A percentile compares a stretch with the other conserved stretches of the same genome.
Conservation (phyloP, 2,797 vertebrate species). For the Phoebastria nigripes region DNA sequence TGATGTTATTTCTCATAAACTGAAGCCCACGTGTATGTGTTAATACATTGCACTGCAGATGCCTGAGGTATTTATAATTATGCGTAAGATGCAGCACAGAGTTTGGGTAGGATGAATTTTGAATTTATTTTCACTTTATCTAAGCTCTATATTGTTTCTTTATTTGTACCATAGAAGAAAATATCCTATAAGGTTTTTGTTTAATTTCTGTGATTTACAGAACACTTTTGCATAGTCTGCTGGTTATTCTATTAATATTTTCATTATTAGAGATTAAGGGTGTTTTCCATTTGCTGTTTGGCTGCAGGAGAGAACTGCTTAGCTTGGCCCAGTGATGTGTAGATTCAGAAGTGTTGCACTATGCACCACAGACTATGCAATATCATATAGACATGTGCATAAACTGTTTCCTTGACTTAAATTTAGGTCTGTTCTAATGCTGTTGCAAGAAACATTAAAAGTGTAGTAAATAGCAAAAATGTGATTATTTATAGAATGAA, state of each 20-base stretch:
- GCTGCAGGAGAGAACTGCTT: background rate
- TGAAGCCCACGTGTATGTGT: background rate
- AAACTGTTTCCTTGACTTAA: background rate
- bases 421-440: background rate
- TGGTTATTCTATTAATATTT: background rate
- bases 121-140: background rate
- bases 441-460: background rate
- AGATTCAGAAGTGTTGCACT: background rate
- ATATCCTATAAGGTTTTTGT: background rate
- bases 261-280: background rate
- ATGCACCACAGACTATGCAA: background rate
- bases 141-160: background rate
- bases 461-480: background rate
- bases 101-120: background rate
- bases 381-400: background rate
- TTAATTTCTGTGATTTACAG: background rate
- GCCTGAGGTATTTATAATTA: background rate
- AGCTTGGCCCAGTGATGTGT: background rate
- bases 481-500: background rate
- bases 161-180: background rate
- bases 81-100: background rate
- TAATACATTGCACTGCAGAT: background rate
- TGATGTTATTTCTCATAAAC: background rate
- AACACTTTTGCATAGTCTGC: background rate
- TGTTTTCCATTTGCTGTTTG: background rate